Evolutionary conservation across 2,797 vertebrate genomes (phyloP).

Genomic region (Rhabdophis nuchalis): DNA sequence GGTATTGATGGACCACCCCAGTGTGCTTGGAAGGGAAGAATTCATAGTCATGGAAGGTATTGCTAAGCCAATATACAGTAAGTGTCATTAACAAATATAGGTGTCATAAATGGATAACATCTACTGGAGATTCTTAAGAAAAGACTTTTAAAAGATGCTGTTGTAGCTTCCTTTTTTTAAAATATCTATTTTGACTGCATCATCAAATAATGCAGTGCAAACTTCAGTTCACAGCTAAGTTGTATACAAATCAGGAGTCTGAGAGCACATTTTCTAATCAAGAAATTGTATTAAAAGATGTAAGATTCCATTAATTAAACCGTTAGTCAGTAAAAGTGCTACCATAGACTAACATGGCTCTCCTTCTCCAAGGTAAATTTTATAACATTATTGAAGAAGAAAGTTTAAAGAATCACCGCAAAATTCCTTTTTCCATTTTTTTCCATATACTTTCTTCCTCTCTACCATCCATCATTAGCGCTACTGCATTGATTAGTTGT

Average conservation of each 20-base stretch:
- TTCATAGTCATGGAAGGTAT: not conserved
- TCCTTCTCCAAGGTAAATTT: not conserved
- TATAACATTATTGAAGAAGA: not conserved
- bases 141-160: not conserved
- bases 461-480: not conserved
- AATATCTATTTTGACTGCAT: not conserved
- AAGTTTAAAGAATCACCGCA: not conserved
- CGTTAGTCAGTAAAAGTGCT: not conserved
- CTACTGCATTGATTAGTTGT: slow-evolving; percentile 34
- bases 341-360: not conserved
- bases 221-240: not conserved
- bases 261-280: not conserved
- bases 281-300: not conserved
- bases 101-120: not conserved
- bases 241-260: not conserved
- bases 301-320: not conserved
- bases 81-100: not conserved
- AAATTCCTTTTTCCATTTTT: not conserved
- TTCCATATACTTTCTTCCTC: not conserved
- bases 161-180: slow-evolving; percentile 1
- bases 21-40: too few relatives aligned
- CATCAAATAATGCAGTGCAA: not conserved
- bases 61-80: not conserved
- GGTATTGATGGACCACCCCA: too few relatives aligned
- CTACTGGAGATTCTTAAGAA: not conserved